A percentile compares a stretch with the other conserved stretches of the same genome.
phyloP scores from a whole-genome alignment of 2,113 vertebrate genomes.

The Myotis brandtii region DNA sequence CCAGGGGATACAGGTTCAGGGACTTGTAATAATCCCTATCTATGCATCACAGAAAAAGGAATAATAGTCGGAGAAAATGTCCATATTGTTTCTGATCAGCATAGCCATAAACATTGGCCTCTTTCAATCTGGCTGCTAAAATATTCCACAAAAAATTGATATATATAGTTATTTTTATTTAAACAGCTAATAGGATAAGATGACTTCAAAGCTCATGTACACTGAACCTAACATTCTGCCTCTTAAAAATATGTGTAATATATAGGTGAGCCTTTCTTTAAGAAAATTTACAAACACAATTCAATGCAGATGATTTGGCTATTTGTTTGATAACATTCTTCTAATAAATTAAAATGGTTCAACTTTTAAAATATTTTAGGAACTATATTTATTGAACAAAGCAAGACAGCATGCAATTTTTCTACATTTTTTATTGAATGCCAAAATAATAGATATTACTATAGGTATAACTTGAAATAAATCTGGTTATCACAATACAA shows the following conservation, averaged over 20 bases:
- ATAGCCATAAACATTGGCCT: background rate
- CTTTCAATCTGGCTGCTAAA: conserved; percentile 9
- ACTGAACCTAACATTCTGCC: conserved; percentile 21
- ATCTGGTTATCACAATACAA: background rate
- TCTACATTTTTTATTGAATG: conserved; percentile 30
- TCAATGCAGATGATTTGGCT: background rate
- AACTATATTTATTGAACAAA: conserved; percentile 10
- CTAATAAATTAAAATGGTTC: background rate
- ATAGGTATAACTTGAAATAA: background rate
- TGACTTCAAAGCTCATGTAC: background rate
- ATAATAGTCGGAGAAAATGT: background rate
- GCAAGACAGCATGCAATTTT: background rate
- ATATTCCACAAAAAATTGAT: conserved; percentile 34
- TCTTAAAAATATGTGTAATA: conserved; percentile 40
- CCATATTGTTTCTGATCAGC: background rate
- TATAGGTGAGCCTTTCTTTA: background rate
- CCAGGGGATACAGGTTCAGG: background rate
- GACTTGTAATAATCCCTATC: background rate
- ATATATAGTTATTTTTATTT: conserved; percentile 13
- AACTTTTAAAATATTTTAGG: conserved; percentile 35
- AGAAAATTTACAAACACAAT: background rate
- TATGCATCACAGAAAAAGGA: background rate
- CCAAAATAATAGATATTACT: background rate
- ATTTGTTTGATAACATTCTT: conserved; percentile 42
- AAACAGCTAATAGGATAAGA: background rate